These are phyloP conservation scores for Pissodes strobi DNA, from an alignment of 1,140 invertebrate species.

Conservation along the genomic window DNA sequence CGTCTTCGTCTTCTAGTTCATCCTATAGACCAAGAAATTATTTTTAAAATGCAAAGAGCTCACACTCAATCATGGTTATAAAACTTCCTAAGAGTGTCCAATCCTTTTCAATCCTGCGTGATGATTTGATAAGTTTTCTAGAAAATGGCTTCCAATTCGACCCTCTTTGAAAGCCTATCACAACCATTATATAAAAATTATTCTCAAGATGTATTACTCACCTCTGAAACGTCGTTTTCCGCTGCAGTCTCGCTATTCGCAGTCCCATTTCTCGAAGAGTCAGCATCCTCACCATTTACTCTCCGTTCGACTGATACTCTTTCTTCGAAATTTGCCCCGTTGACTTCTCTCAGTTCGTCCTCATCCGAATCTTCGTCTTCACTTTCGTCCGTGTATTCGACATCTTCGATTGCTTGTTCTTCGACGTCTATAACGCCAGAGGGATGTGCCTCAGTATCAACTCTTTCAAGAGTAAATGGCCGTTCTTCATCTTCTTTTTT, in stretches of 20 bases:
- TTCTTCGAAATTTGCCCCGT: constrained; percentile 14
- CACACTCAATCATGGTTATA: background rate
- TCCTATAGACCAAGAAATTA: constrained; percentile 21
- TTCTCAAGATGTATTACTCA: too few relatives aligned
- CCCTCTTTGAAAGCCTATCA: too few relatives aligned
- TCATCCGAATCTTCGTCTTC: constrained; percentile 34
- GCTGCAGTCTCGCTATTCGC: constrained; percentile 27
- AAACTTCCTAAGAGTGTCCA: too few relatives aligned
- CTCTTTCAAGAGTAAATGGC: too few relatives aligned
- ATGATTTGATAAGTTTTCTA: too few relatives aligned
- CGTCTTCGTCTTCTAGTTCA: constrained; percentile 33
- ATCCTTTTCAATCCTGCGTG: too few relatives aligned
- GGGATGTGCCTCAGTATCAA: too few relatives aligned
- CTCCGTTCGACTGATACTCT: constrained; percentile 24
- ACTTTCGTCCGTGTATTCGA: constrained; percentile 43
- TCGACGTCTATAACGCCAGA: too few relatives aligned
- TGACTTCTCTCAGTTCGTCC: constrained; percentile 38
- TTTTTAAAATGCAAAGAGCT: background rate
- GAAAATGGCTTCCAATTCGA: too few relatives aligned
- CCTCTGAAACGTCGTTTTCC: constrained; percentile 43
- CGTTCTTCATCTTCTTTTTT: too few relatives aligned
- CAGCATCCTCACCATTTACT: constrained; percentile 30
- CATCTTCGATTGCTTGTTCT: constrained; percentile 41
- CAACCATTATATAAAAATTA: too few relatives aligned
- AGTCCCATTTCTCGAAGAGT: constrained; percentile 39